Percentiles rank a stretch among this genome's conserved stretches.
Conservation (phyloP, 2,113 vertebrate genomes). For the Rhinoderma darwinii region DNA sequence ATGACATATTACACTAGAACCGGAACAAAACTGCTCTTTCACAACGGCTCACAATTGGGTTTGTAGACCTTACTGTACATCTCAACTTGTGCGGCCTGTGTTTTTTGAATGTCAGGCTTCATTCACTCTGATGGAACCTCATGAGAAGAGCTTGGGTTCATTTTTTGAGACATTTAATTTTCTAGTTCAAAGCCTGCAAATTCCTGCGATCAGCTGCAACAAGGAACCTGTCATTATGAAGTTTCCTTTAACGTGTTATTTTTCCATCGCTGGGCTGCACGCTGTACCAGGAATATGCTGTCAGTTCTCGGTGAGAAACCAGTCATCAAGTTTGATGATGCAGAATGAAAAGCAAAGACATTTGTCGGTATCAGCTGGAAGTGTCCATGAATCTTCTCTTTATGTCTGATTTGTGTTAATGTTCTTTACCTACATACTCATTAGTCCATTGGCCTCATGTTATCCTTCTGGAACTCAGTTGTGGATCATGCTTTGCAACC, state of each 20-base stretch:
- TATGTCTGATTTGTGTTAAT: neutral
- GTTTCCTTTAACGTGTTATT: neutral
- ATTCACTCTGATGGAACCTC: neutral
- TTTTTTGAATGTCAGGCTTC: neutral
- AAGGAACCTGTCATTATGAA: slow-evolving; percentile 10
- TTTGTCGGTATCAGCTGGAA: neutral
- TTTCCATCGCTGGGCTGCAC: neutral
- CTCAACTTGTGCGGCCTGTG: neutral
- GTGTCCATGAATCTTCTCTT: neutral
- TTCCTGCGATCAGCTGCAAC: neutral
- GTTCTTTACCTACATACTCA: neutral
- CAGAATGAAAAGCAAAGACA: neutral
- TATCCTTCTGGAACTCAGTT: neutral
- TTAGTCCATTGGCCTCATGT: neutral
- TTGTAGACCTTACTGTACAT: neutral
- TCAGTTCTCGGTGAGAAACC: neutral
- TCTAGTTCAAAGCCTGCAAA: slow-evolving; percentile 3
- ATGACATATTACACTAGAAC: too few relatives aligned
- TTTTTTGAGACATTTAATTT: neutral
- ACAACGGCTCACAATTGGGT: too few relatives aligned
- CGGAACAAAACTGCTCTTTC: too few relatives aligned
- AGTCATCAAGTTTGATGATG: neutral
- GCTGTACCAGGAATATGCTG: neutral
- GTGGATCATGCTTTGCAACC: neutral
- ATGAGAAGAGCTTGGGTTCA: neutral